Base-by-base conservation (phyloP, 2,113 vertebrate genomes). In the Neodontobutis hainanensis region DNA sequence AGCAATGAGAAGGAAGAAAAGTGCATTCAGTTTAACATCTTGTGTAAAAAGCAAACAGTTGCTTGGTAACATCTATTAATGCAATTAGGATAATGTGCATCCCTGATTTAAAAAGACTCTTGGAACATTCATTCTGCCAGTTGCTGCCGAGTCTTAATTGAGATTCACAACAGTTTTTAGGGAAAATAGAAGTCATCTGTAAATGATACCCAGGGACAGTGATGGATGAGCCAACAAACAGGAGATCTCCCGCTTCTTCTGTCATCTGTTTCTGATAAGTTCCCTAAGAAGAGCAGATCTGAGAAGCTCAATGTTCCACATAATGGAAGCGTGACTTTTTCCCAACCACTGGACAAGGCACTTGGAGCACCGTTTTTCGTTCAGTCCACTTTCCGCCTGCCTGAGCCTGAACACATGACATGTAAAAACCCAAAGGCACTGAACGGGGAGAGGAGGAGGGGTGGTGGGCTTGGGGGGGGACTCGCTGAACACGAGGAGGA, bases 341-440 rank as follows among this genome's bases (percentile, higher is more conserved):
- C 68, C 73, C 64, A 67, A 77, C 73, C 44, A 45, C 75, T 44
- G 84, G 77, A 90, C 83, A 81, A 85, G 84, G 80, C 83, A 79
- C 79, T 87, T 44, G 79, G 61, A 75, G 79, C 66, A 57, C 56
- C 47, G 67, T 74, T 4, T 12, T 76, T 78, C 73, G 81, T 66
- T 68, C 75, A 52, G 72, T 60, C 70, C 16, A 15, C 83, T 88
- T 88, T 82, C 87, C 73, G 87, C 89, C 91, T 52, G 79, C 86
- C 83, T 85, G 87, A 91, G 84, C 81, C 70, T 81, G 82, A 90
- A 85, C 88, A 89, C 85, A 83, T 85, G 85, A 87, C 72, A 61
- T 85, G 84, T 70, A 66, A 76, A 38, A 85, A 84, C 78, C 85
- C 55, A 38, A 78, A 82, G 82, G 81, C 86, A 68, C 0, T 62